Conservation (phyloP, 2,888 invertebrate species). For the Coleophora deauratella region DNA sequence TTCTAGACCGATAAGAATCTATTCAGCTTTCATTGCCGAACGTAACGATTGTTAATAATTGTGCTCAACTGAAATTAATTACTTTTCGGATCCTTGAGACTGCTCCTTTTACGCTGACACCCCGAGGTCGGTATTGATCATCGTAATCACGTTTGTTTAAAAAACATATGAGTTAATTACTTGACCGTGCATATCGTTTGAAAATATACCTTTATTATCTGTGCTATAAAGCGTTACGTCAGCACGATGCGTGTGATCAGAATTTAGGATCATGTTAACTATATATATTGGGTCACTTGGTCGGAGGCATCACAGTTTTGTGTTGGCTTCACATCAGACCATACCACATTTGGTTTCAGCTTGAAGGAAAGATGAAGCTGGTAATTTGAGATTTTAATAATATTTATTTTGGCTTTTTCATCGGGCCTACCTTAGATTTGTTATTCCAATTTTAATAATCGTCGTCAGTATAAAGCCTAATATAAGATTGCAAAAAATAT, state of each 20-base stretch:
- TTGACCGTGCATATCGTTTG: conserved; percentile 38
- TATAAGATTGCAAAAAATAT: no score
- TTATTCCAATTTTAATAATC: no score
- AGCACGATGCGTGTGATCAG: conserved; percentile 40
- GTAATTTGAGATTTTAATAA: conserved; percentile 34
- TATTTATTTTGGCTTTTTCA: not conserved
- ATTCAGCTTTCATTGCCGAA: conserved; percentile 19
- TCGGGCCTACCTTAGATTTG: no score
- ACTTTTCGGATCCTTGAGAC: conserved; percentile 41
- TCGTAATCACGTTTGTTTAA: conserved; percentile 30
- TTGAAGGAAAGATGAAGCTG: conserved; percentile 52
- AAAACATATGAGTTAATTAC: conserved; percentile 51
- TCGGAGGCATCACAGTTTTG: conserved; percentile 28
- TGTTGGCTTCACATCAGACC: conserved; percentile 35
- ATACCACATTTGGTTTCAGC: conserved; percentile 26
- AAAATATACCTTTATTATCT: conserved; percentile 34
- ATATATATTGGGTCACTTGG: conserved; percentile 60
- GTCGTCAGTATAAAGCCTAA: no score
- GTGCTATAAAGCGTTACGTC: conserved; percentile 43
- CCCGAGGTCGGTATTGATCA: conserved; percentile 36
- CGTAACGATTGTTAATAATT: conserved; percentile 12
- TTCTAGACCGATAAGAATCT: conserved; percentile 14
- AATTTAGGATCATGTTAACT: conserved; percentile 46
- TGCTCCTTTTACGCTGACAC: conserved; percentile 35
- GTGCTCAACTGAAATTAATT: conserved; percentile 27